These are phyloP conservation scores for Pentalonia nigronervosa DNA, from an alignment of 1,140 invertebrate genomes.

Conservation along the genomic window DNA sequence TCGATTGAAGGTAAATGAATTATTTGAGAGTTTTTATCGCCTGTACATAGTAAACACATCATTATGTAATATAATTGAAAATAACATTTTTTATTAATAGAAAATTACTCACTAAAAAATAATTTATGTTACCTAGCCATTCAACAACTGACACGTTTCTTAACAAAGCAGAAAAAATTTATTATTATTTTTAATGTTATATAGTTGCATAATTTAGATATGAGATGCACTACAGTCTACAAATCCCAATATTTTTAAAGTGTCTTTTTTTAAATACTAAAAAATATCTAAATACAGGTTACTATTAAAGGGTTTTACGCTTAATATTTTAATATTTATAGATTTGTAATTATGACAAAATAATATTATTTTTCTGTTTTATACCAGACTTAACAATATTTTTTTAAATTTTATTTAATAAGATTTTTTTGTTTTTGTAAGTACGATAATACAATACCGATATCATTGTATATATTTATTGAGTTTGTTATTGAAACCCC, in stretches of 20 bases:
- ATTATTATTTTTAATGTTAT: neutral
- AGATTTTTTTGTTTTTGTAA: neutral
- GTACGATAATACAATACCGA: neutral
- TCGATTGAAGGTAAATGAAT: conserved; percentile 93
- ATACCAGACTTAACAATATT: too few species aligned
- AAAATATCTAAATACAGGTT: neutral
- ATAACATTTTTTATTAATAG: neutral
- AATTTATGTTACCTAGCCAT: conserved; percentile 69
- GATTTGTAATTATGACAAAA: neutral
- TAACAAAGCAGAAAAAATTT: conserved; percentile 66
- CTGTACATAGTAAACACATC: conserved; percentile 60
- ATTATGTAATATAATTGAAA: neutral
- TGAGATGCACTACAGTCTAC: too few species aligned
- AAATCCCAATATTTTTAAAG: neutral
- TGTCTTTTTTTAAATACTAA: neutral
- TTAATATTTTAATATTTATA: neutral
- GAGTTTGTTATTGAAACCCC: too few species aligned
- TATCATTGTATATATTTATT: too few species aligned
- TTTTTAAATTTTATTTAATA: too few species aligned
- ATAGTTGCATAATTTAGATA: neutral
- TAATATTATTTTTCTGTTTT: neutral
- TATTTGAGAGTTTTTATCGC: conserved; percentile 79
- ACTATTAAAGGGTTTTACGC: too few species aligned
- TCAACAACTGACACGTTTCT: conserved; percentile 68
- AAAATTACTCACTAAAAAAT: neutral